A percentile compares a stretch with the other conserved stretches of the same genome.
These are phyloP conservation scores for Colostygia pectinataria DNA, from an alignment of 2,888 invertebrate genomes.

Conservation along the genomic window DNA sequence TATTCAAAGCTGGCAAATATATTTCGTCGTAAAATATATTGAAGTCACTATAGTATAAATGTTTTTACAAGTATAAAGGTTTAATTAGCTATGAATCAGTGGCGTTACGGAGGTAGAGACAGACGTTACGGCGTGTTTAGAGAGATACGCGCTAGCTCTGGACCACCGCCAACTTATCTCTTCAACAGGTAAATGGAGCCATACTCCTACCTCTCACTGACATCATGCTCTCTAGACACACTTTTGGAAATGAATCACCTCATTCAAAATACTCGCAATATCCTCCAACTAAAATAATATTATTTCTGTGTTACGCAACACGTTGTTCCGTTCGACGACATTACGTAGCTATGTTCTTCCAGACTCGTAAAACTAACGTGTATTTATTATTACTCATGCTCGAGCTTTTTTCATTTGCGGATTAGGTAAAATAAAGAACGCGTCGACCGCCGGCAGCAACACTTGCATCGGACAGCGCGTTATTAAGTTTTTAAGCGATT, in stretches of 20 bases:
- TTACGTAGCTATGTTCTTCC: constrained; percentile 31
- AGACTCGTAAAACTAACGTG: constrained; percentile 18
- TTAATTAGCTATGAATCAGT: constrained; percentile 30
- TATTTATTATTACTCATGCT: constrained; percentile 17
- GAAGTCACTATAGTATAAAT: constrained; percentile 11
- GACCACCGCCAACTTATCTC: constrained; percentile 68
- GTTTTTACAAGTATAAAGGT: constrained; percentile 11
- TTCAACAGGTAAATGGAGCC: constrained; percentile 73
- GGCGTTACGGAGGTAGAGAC: constrained; percentile 29
- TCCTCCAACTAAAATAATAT: constrained; percentile 44
- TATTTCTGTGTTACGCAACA: constrained; percentile 42
- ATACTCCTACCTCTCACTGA: constrained; percentile 50
- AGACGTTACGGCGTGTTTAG: constrained; percentile 59
- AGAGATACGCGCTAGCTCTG: constrained; percentile 50
- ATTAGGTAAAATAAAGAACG: constrained; percentile 38
- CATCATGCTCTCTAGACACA: constrained; percentile 60
- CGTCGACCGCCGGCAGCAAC: constrained; percentile 41
- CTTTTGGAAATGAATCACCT: constrained; percentile 63
- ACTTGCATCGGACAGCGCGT: constrained; percentile 70
- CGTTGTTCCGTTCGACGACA: constrained; percentile 33
- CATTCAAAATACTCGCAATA: constrained; percentile 60
- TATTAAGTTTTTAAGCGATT: constrained; percentile 79
- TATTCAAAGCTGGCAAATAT: constrained; percentile 3
- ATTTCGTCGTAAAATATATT: neutral
- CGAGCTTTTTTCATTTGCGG: constrained; percentile 29